These are phyloP conservation scores for Caenorhabditis latens DNA, from an alignment of 1,140 invertebrate genomes.

Conservation along the genomic window DNA sequence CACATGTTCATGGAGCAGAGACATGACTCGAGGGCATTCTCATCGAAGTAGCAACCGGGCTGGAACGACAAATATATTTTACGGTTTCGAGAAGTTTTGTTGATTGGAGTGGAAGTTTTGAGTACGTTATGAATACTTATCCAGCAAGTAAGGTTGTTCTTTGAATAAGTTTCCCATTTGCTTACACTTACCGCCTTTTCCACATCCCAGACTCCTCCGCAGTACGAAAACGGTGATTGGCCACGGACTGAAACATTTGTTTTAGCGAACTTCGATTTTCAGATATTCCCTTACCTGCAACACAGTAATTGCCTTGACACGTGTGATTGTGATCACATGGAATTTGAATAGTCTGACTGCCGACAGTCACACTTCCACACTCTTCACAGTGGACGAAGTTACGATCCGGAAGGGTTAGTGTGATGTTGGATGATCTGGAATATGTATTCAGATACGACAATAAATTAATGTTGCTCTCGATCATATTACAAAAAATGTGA, in stretches of 20 bases:
- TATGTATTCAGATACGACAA: too few relatives aligned
- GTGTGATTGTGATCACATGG: slow-evolving; percentile 51
- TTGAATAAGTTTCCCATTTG: too few relatives aligned
- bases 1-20: slow-evolving; percentile 52
- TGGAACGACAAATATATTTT: neutral
- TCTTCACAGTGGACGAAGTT: slow-evolving; percentile 40
- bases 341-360: slow-evolving; percentile 12
- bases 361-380: slow-evolving; percentile 59
- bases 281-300: slow-evolving; percentile 25
- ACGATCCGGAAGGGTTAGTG: slow-evolving; percentile 10
- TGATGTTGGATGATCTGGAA: neutral
- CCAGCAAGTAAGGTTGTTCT: too few relatives aligned
- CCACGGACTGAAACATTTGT: slow-evolving; percentile 20
- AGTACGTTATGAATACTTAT: too few relatives aligned
- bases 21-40: neutral
- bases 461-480: too few relatives aligned
- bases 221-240: slow-evolving; percentile 49
- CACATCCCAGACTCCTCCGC: slow-evolving; percentile 45
- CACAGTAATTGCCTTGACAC: slow-evolving; percentile 55
- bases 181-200: neutral
- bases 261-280: neutral
- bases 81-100: too few relatives aligned
- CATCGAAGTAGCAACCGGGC: slow-evolving; percentile 3
- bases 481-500: too few relatives aligned
- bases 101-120: too few relatives aligned